Conservation (phyloP, 2,888 invertebrate genomes). For the Spisula subtruncata region DNA sequence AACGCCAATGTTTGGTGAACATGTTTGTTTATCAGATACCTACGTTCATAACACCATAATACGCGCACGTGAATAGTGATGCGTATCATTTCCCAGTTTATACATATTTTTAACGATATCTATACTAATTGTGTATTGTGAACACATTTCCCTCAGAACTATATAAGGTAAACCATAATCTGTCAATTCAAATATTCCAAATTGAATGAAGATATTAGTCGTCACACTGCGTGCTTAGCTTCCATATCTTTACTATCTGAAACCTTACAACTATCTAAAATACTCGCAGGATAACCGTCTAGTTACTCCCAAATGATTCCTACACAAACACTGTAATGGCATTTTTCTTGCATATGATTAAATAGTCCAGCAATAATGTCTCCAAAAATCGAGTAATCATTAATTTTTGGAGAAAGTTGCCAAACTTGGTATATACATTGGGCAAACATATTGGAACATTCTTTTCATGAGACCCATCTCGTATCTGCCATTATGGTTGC, state of each 20-base stretch:
- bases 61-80: background rate
- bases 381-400: too few species aligned
- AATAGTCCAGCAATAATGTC: too few species aligned
- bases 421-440: too few species aligned
- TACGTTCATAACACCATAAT: too few species aligned
- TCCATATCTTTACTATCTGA: background rate
- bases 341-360: slow-evolving; percentile 43
- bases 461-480: too few species aligned
- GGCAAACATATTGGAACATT: too few species aligned
- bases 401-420: too few species aligned
- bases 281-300: background rate
- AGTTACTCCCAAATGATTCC: slow-evolving; percentile 31
- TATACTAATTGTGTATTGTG: background rate
- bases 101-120: too few species aligned
- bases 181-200: background rate
- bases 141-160: background rate
- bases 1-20: too few species aligned
- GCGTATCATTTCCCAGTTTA: background rate
- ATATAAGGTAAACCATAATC: background rate
- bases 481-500: too few species aligned
- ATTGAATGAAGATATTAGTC: background rate
- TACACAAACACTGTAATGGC: slow-evolving; percentile 33
- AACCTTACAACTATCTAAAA: background rate
- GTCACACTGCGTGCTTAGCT: background rate
- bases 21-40: too few species aligned